These are phyloP conservation scores for Rhynchophorus ferrugineus DNA, from an alignment of 1,140 invertebrate genomes.

Conservation along the genomic window DNA sequence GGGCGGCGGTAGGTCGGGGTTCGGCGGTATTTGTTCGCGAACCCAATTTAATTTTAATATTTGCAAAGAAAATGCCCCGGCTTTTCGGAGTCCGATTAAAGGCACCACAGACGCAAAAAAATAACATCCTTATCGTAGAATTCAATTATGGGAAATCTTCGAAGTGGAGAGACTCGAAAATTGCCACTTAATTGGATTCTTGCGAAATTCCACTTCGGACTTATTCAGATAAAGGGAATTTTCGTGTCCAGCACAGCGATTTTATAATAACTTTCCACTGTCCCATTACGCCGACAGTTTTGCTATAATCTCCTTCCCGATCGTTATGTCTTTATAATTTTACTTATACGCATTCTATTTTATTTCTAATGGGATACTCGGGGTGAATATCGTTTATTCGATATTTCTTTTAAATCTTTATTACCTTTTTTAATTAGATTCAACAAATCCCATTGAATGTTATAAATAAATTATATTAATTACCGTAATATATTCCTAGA, in stretches of 20 bases:
- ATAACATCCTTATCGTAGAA: conserved; percentile 25
- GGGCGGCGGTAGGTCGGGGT: too few species aligned
- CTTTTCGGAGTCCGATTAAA: conserved; percentile 11
- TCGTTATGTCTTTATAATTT: too few species aligned
- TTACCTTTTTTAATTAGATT: too few species aligned
- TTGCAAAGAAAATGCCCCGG: conserved; percentile 17
- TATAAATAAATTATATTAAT: too few species aligned
- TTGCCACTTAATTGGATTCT: conserved; percentile 28
- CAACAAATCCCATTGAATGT: too few species aligned
- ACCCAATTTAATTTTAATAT: conserved; percentile 22
- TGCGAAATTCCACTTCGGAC: conserved; percentile 23
- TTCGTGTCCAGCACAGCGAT: conserved; percentile 24
- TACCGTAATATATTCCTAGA: too few species aligned
- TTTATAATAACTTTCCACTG: conserved; percentile 19
- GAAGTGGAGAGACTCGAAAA: conserved; percentile 18
- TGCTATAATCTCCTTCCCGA: background rate
- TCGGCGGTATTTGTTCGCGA: conserved; percentile 6
- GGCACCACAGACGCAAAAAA: conserved; percentile 12
- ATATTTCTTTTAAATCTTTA: too few species aligned
- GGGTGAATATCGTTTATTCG: too few species aligned
- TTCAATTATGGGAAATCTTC: conserved; percentile 29
- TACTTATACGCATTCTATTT: too few species aligned
- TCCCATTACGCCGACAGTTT: background rate
- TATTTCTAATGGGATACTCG: too few species aligned
- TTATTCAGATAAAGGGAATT: conserved; percentile 23